These are phyloP conservation scores for Syngnathus scovelli DNA, from an alignment of 2,113 vertebrate genomes.

Conservation along the genomic window DNA sequence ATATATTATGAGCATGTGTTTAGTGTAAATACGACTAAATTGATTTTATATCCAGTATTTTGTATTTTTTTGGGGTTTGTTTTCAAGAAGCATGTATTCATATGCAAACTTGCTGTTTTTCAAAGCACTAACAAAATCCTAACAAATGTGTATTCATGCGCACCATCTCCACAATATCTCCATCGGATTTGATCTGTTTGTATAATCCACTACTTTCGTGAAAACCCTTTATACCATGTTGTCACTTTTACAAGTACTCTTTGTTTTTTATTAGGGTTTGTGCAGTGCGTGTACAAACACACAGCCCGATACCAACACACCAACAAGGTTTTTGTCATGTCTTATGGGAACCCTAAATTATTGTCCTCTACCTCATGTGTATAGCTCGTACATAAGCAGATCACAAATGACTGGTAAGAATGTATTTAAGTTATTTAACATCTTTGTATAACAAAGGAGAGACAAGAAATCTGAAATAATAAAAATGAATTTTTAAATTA, in stretches of 20 bases:
- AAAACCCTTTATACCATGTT: constrained; percentile 4
- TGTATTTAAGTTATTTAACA: constrained; percentile 99
- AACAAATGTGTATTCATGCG: constrained; percentile 43
- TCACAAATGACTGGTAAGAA: constrained; percentile 98
- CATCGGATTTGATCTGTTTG: constrained; percentile 39
- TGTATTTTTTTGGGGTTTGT: constrained; percentile 69
- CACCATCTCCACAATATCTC: constrained; percentile 30
- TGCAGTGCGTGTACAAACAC: constrained; percentile 58
- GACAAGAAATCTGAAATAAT: constrained; percentile 91
- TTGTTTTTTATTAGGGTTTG: constrained; percentile 61
- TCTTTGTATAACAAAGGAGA: constrained; percentile 97
- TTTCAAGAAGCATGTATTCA: constrained; percentile 57
- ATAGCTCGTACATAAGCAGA: constrained; percentile 95
- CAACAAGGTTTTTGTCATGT: constrained; percentile 78
- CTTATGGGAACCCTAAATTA: constrained; percentile 89
- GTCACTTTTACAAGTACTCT: constrained; percentile 36
- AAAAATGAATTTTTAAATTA: constrained; percentile 99
- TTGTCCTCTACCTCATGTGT: constrained; percentile 99
- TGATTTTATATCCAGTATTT: constrained; percentile 71
- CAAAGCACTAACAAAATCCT: constrained; percentile 72
- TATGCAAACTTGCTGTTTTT: constrained; percentile 39
- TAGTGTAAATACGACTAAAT: constrained; percentile 74
- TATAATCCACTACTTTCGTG: constrained; percentile 34
- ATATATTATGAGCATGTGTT: constrained; percentile 73
- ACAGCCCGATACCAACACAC: constrained; percentile 66